These are phyloP conservation scores for Augochlora pura DNA, from an alignment of 1,140 invertebrate species.

Conservation along the genomic window DNA sequence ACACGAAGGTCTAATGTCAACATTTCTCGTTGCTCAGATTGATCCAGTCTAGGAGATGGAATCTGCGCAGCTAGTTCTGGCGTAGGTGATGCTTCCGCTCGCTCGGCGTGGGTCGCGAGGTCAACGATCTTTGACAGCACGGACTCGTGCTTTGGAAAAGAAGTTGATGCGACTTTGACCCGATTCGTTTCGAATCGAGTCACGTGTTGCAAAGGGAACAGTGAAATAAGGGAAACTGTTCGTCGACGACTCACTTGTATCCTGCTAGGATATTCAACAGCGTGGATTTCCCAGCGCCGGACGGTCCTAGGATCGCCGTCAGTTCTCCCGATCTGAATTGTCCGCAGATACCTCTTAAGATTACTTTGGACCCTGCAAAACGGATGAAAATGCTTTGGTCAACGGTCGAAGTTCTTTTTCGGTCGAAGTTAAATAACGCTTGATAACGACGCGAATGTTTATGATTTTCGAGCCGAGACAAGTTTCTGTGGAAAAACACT, in stretches of 20 bases:
- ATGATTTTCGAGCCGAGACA: too few relatives aligned
- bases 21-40: not conserved
- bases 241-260: constrained; percentile 87
- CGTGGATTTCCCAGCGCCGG: constrained; percentile 95
- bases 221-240: not conserved
- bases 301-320: constrained; percentile 92
- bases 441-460: too few relatives aligned
- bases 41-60: constrained; percentile 4
- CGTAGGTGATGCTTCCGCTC: not conserved
- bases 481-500: too few relatives aligned
- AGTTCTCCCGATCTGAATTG: constrained; percentile 88
- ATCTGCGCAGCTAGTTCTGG: not conserved
- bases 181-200: not conserved
- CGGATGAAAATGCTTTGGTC: not conserved
- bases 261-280: constrained; percentile 91
- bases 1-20: too few relatives aligned
- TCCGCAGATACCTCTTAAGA: constrained; percentile 86
- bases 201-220: too few relatives aligned
- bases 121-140: constrained; percentile 42
- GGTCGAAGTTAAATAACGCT: too few relatives aligned
- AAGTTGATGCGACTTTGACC: not conserved
- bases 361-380: constrained; percentile 85
- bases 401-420: too few relatives aligned
- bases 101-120: constrained; percentile 50
- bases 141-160: not conserved